Evolutionary conservation across 2,888 invertebrate species (phyloP), one percentile per base, ranked within the genome.

Genomic region (Galerucella pusilla): DNA sequence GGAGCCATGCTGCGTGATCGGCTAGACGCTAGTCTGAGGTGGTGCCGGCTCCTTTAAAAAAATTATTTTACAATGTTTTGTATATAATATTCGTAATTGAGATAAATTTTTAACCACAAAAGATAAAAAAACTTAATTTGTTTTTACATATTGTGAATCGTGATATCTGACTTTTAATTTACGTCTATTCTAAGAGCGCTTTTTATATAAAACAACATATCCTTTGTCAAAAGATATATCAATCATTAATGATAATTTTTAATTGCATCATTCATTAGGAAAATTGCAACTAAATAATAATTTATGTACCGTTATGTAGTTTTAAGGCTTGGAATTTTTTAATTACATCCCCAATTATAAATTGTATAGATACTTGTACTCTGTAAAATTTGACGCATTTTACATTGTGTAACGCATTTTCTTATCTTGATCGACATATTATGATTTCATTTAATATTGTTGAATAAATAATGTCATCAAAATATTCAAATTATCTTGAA

Each of bases 131-230:
- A 16, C 2, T 54, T n/a, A 54, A 54, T 54, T 54, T 5, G 12
- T 54, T 54, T 6, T 5, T n/a, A 16, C 14, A n/a, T n/a, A 16
- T 16, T 7, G n/a, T 14, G 7, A 54, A 54, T 54, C 5, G 6
- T n/a, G 7, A n/a, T 54, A 14, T 14, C n/a, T n/a, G n/a, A n/a
- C 35, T 61, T 52, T 73, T 72, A 60, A 28, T 60, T 60, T 60
- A 20, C 7, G 60, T 60, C 28, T 11, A 25, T 12, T 60, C 45
- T 35, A 16, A 45, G 45, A 35, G 45, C 45, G 14, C n/a, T 60
- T 60, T 60, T 60, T 12, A 25, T 28, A 60, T 20, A 28, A 28
- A 60, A 60, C n/a, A 60, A 60, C n/a, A 12, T 14, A 28, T 14
- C 6, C 60, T 28, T 60, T 64, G 42, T 64, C 2, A 16, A 42